A percentile compares a stretch with the other conserved stretches of the same genome.
Evolutionary conservation across 2,888 invertebrate species (phyloP).

Genomic region (Stramonita haemastoma): DNA sequence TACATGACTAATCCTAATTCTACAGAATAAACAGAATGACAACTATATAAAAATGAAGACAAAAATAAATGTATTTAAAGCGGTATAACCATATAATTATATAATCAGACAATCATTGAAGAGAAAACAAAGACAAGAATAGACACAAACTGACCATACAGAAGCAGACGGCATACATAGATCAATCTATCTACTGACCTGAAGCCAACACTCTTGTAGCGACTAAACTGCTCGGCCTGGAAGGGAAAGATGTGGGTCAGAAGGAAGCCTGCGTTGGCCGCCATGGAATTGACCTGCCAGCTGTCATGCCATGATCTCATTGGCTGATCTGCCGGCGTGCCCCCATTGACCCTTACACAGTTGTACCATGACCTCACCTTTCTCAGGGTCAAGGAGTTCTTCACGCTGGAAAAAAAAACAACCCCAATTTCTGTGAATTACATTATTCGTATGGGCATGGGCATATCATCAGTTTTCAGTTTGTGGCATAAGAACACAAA

Average conservation of each 20-base stretch:
- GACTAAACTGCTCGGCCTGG: conserved; percentile 69
- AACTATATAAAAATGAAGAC: too few species aligned
- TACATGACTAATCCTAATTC: too few species aligned
- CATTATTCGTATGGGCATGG: not conserved
- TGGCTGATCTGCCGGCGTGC: conserved; percentile 78
- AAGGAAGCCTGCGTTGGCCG: conserved; percentile 79
- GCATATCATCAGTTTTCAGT: not conserved
- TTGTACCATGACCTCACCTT: conserved; percentile 78
- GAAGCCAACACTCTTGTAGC: conserved; percentile 79
- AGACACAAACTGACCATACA: too few species aligned
- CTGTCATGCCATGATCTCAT: conserved; percentile 80
- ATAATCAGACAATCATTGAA: too few species aligned
- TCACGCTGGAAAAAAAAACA: conserved; percentile 67
- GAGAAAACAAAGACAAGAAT: too few species aligned
- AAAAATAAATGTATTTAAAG: too few species aligned
- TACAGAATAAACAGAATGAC: too few species aligned
- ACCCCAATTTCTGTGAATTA: not conserved
- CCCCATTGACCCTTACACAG: conserved; percentile 82
- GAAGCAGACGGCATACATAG: too few species aligned
- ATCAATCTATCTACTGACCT: conserved; percentile 56
- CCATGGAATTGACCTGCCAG: conserved; percentile 81
- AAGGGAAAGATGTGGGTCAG: conserved; percentile 78
- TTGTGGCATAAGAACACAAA: not conserved
- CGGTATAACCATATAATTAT: too few species aligned
- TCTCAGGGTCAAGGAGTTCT: conserved; percentile 58